These are phyloP conservation scores for Diarsia mendica DNA, from an alignment of 2,888 invertebrate genomes.

Conservation along the genomic window DNA sequence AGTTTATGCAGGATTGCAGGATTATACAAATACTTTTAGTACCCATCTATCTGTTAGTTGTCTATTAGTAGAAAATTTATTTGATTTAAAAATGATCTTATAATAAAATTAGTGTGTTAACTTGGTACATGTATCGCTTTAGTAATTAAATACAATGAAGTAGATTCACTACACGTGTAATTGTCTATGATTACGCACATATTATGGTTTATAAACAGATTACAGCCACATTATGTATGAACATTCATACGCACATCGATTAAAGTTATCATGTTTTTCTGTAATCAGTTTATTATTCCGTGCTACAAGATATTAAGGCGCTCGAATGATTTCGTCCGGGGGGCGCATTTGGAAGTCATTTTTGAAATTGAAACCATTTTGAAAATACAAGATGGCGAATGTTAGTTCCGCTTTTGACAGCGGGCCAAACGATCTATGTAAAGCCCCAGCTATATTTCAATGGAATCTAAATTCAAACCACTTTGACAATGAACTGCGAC, in stretches of 20 bases:
- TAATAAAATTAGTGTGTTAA: constrained; percentile 6
- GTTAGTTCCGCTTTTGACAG: background rate
- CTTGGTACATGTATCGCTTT: constrained; percentile 8
- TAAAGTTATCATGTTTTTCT: constrained; percentile 2
- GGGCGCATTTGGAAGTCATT: background rate
- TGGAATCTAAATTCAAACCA: background rate
- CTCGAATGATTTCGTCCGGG: background rate
- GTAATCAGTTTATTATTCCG: background rate
- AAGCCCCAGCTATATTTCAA: background rate
- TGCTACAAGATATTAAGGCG: background rate
- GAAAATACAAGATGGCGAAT: background rate
- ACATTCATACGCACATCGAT: background rate
- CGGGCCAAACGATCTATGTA: background rate
- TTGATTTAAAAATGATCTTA: background rate
- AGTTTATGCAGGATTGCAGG: background rate
- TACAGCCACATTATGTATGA: background rate
- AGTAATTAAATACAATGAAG: constrained; percentile 13
- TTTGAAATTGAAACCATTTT: background rate
- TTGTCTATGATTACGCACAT: constrained; percentile 20
- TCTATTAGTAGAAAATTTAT: background rate
- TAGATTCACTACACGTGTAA: constrained; percentile 3
- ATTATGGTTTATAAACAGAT: background rate
- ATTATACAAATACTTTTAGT: background rate
- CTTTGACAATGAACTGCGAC: constrained; percentile 13
- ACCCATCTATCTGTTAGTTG: background rate